These are phyloP conservation scores for Lasiurus cinereus DNA, from an alignment of 2,113 vertebrate species.

Conservation along the genomic window DNA sequence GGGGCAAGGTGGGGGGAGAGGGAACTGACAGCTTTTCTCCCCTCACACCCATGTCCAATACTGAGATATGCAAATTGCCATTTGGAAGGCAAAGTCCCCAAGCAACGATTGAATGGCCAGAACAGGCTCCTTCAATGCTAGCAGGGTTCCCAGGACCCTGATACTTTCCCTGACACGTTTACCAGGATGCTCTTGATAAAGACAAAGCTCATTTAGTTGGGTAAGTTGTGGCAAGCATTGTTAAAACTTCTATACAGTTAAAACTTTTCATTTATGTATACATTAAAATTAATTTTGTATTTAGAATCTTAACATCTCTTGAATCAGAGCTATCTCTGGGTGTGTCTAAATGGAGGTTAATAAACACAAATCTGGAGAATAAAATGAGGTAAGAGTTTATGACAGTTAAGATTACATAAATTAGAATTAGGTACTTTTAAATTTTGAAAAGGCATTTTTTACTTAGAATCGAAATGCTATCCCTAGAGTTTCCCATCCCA, in stretches of 20 bases:
- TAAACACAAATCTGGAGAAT: constrained; percentile 7
- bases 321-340: neutral
- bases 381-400: constrained; percentile 32
- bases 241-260: neutral
- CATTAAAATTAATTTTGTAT: neutral
- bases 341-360: constrained; percentile 35
- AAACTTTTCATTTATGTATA: neutral
- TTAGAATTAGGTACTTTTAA: too few relatives aligned
- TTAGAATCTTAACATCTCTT: constrained; percentile 29
- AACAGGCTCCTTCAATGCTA: neutral
- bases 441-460: neutral
- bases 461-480: constrained; percentile 1
- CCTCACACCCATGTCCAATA: neutral
- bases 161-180: neutral
- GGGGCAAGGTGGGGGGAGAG: neutral
- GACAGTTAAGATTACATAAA: neutral
- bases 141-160: neutral
- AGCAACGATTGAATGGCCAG: neutral
- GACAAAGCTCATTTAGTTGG: neutral
- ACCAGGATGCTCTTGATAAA: neutral
- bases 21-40: neutral
- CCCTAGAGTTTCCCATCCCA: neutral
- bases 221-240: neutral
- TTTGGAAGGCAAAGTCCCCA: constrained; percentile 19
- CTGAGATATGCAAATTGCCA: neutral